A percentile compares a stretch with the other conserved stretches of the same genome.
Conservation (phyloP, 2,797 vertebrate genomes). For the Synaphobranchus kaupii region DNA sequence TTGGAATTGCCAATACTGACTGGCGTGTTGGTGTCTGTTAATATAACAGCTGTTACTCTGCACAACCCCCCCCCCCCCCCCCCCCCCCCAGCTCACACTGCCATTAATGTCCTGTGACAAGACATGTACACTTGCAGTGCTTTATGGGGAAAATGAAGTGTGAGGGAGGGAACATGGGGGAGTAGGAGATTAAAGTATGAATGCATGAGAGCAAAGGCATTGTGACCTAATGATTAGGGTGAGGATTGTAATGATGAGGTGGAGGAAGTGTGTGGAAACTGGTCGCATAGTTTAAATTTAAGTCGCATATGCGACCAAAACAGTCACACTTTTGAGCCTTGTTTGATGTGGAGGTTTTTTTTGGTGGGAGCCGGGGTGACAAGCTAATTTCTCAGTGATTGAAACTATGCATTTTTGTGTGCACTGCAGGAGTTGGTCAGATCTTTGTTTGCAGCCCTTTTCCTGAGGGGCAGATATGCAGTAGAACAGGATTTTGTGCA, state of each 20-base stretch:
- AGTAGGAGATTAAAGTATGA: background rate
- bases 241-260: slow-evolving; percentile 10
- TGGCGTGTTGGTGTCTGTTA: background rate
- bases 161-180: background rate
- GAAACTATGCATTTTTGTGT: background rate
- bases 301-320: too few relatives aligned
- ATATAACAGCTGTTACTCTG: background rate
- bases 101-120: background rate
- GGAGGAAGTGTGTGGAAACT: background rate
- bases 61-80: background rate
- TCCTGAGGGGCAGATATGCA: background rate
- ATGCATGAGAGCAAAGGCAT: background rate
- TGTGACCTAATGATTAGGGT: slow-evolving; percentile 3
- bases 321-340: too few relatives aligned
- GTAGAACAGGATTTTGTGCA: background rate
- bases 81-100: too few relatives aligned
- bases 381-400: background rate
- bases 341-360: too few relatives aligned
- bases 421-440: background rate
- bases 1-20: background rate
- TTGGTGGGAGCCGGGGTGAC: background rate
- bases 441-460: background rate
- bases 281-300: too few relatives aligned
- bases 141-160: background rate
- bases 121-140: background rate